phyloP scores from a whole-genome alignment of 2,797 vertebrate species.

The Ctenopoma multispine region DNA sequence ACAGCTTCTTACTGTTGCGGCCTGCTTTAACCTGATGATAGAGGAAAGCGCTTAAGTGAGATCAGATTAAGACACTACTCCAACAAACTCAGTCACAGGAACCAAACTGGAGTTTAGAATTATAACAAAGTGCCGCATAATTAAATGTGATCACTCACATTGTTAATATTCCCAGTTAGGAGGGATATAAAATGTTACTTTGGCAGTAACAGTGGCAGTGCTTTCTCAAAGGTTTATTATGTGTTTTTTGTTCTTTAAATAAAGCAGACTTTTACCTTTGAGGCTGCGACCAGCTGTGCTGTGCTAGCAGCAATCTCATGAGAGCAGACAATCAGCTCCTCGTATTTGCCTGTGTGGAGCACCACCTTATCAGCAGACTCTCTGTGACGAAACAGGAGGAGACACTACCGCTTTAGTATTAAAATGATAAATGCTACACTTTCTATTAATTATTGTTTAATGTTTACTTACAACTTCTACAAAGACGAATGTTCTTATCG shows the following conservation, averaged over 20 bases:
- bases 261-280: slow-evolving; percentile 86
- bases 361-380: slow-evolving; percentile 97
- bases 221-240: not conserved
- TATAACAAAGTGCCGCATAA: not conserved
- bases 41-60: not conserved
- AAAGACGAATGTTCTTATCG: no score
- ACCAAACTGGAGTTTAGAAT: not conserved
- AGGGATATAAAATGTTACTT: not conserved
- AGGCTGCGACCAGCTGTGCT: slow-evolving; percentile 96
- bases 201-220: not conserved
- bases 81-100: not conserved
- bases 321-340: slow-evolving; percentile 96
- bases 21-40: slow-evolving; percentile 91
- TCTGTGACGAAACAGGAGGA: slow-evolving; percentile 77
- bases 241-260: not conserved
- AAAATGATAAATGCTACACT: no score
- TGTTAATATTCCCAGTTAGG: not conserved
- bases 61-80: not conserved
- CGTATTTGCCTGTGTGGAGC: slow-evolving; percentile 94
- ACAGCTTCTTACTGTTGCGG: slow-evolving; percentile 88
- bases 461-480: no score
- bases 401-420: not conserved
- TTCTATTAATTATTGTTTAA: no score
- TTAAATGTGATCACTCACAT: no score
- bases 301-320: slow-evolving; percentile 98